These are phyloP conservation scores for Alectoris magna DNA, from an alignment of 2,797 vertebrate species.

Conservation along the genomic window DNA sequence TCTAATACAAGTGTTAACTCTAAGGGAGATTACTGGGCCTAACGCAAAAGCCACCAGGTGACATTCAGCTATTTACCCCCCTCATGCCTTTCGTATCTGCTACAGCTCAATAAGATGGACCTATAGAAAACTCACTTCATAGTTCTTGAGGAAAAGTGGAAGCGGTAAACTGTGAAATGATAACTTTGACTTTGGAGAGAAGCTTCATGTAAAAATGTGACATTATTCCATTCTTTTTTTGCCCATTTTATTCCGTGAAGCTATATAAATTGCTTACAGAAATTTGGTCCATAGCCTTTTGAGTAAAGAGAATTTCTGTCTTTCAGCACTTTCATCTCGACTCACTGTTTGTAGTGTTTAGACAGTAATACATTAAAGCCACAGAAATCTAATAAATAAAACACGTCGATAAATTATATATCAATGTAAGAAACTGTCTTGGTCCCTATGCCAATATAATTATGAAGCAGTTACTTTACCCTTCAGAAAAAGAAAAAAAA, in stretches of 20 bases:
- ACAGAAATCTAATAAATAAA: constrained; percentile 48
- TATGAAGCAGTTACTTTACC: background rate
- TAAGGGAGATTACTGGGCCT: background rate
- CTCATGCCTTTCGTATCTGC: background rate
- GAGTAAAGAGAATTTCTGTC: background rate
- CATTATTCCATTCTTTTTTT: background rate
- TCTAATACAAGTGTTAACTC: background rate
- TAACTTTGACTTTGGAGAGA: background rate
- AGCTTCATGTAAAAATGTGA: background rate
- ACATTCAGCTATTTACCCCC: background rate
- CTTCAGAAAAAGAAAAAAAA: background rate
- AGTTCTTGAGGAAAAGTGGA: background rate
- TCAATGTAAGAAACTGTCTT: background rate
- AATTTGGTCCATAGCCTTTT: background rate
- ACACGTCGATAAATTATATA: constrained; percentile 45
- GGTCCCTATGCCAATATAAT: background rate
- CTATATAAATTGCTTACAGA: background rate
- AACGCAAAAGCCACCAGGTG: background rate
- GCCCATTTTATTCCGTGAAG: background rate
- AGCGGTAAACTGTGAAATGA: background rate
- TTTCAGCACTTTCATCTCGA: background rate
- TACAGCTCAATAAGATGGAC: background rate
- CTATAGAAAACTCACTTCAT: background rate
- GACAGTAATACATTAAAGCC: background rate
- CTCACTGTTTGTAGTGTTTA: background rate